Base-by-base conservation (phyloP, 2,888 invertebrate genomes). In the Napeogenes inachia region DNA sequence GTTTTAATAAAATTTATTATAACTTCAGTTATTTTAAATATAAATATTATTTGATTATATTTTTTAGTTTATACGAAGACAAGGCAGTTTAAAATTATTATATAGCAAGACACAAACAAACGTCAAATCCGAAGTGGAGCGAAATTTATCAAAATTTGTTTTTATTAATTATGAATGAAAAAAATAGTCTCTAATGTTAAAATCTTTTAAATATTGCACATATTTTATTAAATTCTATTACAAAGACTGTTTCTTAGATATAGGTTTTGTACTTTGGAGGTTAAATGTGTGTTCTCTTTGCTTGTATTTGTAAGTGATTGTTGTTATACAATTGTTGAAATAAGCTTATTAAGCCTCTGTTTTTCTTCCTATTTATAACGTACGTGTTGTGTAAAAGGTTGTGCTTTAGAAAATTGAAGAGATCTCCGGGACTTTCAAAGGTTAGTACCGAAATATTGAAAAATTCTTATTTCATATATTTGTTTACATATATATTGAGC, bases 131-230 rank as follows among this genome's bases (percentile, higher is more conserved):
- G 75, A 82, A 84, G 78, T 79, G 82, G 83, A 85, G 85, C 85
- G 85, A 88, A 85, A 85, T 80, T 76, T 80, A 76, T 78, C 77
- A 67, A 72, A 70, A 45, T 65, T 74, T 79, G 80, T 82, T 82
- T 66, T 71, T 71, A 66, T 71, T 68, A 78, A 82, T 88, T 77
- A 87, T 89, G 88, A 89, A 88, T 89, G 87, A 87, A 88, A 85
- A 78, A 71, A 75, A 68, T 65, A 67, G 57, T 67, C 73, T 70
- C 74, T 77, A 65, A 71, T 74, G 71, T 63, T 73, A 70, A 76
- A 75, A 63, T 57, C 45, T 63, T 67, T 47, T 35, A 38, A 35
- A 47, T 4, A 42, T 42, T 60, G 56, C 13, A 45, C 21, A 35
- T 45, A 8, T 32, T 12, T n/a, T 21, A 13, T 60, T 59, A 33